These are phyloP conservation scores for Cyanoramphus novaezelandiae DNA, from an alignment of 2,113 vertebrate genomes.

Conservation along the genomic window DNA sequence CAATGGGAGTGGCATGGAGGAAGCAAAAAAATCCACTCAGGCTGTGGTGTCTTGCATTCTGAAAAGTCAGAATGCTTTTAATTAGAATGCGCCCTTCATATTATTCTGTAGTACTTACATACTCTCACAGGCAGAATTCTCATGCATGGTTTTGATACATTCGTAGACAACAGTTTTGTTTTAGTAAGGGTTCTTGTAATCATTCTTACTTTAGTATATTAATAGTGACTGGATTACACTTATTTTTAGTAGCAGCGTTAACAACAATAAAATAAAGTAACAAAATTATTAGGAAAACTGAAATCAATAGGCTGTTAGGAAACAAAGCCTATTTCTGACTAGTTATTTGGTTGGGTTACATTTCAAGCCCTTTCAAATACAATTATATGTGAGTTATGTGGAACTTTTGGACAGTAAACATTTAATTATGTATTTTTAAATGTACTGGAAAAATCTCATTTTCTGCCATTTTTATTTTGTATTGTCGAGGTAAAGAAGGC, in stretches of 20 bases:
- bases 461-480: not conserved
- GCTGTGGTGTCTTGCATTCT: not conserved
- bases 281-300: not conserved
- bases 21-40: accelerated
- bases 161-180: not conserved
- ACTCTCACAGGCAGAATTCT: not conserved
- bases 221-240: not conserved
- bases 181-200: not conserved
- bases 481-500: not conserved
- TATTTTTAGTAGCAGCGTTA: not conserved
- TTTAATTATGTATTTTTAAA: not conserved
- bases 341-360: not conserved
- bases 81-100: not conserved
- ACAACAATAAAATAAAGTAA: not conserved
- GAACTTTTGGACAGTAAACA: not conserved
- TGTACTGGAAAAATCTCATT: not conserved
- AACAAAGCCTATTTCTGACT: not conserved
- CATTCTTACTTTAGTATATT: not conserved
- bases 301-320: not conserved
- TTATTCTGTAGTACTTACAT: not conserved
- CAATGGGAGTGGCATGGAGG: accelerated
- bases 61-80: not conserved
- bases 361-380: not conserved
- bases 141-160: not conserved
- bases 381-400: not conserved